Conservation (phyloP, 2,888 invertebrate species). For the Hirtodrosophila cameraria region DNA sequence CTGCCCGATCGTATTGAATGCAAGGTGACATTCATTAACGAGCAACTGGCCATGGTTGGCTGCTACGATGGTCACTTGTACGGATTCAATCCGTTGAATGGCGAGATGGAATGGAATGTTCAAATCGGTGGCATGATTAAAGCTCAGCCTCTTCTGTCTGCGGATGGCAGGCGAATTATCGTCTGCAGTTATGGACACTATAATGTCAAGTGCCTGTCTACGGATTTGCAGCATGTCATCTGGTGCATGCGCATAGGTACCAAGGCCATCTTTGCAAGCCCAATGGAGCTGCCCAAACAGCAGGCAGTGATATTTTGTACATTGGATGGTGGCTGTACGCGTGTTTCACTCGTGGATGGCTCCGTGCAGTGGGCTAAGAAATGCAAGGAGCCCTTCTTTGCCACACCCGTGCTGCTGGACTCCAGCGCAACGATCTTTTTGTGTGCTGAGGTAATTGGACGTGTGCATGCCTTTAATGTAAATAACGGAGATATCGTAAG, state of each 20-base stretch:
- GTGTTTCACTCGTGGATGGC: conserved; percentile 84
- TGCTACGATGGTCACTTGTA: conserved; percentile 91
- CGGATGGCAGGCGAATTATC: conserved; percentile 87
- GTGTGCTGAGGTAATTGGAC: conserved; percentile 84
- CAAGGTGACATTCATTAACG: conserved; percentile 84
- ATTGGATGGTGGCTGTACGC: conserved; percentile 85
- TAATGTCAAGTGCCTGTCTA: conserved; percentile 78
- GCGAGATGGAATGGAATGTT: conserved; percentile 87
- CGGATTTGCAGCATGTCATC: conserved; percentile 58
- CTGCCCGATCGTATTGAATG: conserved; percentile 91
- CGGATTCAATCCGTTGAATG: conserved; percentile 86
- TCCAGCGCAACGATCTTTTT: conserved; percentile 57
- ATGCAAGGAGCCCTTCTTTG: conserved; percentile 86
- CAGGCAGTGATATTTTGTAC: conserved; percentile 84
- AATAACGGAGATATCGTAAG: conserved; percentile 67
- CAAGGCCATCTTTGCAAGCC: conserved; percentile 85
- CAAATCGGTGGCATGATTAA: conserved; percentile 84
- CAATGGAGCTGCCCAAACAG: conserved; percentile 75
- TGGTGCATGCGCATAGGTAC: conserved; percentile 80
- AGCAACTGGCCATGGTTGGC: conserved; percentile 87
- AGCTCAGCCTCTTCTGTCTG: conserved; percentile 85
- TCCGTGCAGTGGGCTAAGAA: conserved; percentile 85
- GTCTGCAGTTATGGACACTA: conserved; percentile 85
- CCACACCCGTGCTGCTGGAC: conserved; percentile 84
- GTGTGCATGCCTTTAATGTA: conserved; percentile 82